Conservation (phyloP, 2,113 vertebrate species). For the Oncorhynchus masou region DNA sequence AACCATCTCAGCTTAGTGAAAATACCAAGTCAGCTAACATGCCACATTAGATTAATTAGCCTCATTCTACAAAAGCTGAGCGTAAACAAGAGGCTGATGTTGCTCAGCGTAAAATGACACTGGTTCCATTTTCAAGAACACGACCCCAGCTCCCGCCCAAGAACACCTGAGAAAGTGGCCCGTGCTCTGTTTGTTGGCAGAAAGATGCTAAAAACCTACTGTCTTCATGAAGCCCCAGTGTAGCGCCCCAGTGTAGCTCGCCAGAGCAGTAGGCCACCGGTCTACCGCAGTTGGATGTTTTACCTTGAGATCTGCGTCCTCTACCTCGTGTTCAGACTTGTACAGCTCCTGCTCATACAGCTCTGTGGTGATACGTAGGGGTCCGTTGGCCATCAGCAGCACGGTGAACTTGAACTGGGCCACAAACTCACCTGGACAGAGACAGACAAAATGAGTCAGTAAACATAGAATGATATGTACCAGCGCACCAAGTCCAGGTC, state of each 20-base stretch:
- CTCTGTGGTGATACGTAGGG: conserved; percentile 92
- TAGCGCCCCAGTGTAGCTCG: too few relatives aligned
- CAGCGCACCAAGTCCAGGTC: too few relatives aligned
- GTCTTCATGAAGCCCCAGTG: too few relatives aligned
- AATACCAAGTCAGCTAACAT: conserved; percentile 11
- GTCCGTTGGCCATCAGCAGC: conserved; percentile 95
- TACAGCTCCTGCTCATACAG: conserved; percentile 91
- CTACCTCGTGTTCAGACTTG: conserved; percentile 91
- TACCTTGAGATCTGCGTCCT: conserved; percentile 93
- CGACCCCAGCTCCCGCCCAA: too few relatives aligned
- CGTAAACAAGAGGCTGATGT: too few relatives aligned
- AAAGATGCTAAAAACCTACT: too few relatives aligned
- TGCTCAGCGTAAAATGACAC: too few relatives aligned
- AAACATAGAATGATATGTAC: background rate
- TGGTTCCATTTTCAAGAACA: too few relatives aligned
- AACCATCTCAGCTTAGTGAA: background rate
- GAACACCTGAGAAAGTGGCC: too few relatives aligned
- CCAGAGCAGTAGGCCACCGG: background rate
- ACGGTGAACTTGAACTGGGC: conserved; percentile 99
- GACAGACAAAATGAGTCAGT: conserved; percentile 11
- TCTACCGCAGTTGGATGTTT: conserved; percentile 19
- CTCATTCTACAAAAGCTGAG: too few relatives aligned
- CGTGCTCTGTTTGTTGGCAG: too few relatives aligned
- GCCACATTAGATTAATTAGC: background rate
- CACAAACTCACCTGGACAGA: conserved; percentile 87